Percentiles rank a stretch among this genome's conserved stretches.
Evolutionary conservation across 2,888 invertebrate genomes (phyloP).

Genomic region (Danaus chrysippus): DNA sequence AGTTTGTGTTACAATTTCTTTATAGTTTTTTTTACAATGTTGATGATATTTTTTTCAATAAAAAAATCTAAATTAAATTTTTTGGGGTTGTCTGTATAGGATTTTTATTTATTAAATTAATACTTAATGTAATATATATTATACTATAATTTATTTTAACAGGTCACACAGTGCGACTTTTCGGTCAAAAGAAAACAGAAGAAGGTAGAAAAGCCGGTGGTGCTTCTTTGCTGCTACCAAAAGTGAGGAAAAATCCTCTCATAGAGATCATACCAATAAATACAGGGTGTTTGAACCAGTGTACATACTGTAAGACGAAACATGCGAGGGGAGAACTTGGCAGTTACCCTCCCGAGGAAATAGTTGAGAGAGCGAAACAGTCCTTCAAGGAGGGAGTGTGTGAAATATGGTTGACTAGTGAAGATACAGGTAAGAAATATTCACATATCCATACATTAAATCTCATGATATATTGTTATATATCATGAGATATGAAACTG

Average conservation of each 20-base stretch:
- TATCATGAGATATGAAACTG: too few species aligned
- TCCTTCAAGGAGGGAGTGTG: conserved; percentile 95
- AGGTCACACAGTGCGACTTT: conserved; percentile 86
- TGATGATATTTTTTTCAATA: not conserved
- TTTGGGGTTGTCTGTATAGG: not conserved
- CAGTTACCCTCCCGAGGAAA: conserved; percentile 94
- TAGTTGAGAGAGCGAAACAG: conserved; percentile 90
- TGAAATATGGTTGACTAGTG: conserved; percentile 98
- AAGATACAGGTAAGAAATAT: conserved; percentile 88
- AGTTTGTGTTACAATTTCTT: too few species aligned
- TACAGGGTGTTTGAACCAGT: conserved; percentile 98
- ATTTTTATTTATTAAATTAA: not conserved
- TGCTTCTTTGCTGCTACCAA: conserved; percentile 92
- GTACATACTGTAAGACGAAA: conserved; percentile 99
- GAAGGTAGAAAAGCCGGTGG: conserved; percentile 91
- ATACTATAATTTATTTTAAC: conserved; percentile 11
- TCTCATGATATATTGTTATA: too few species aligned
- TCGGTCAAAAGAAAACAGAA: conserved; percentile 88
- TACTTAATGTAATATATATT: not conserved
- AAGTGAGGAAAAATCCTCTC: conserved; percentile 96
- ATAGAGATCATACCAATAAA: conserved; percentile 98
- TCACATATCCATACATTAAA: too few species aligned
- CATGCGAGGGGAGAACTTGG: conserved; percentile 98
- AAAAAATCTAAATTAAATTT: not conserved
- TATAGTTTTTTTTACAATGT: too few species aligned